These are phyloP conservation scores for Rhinoraja longicauda DNA, from an alignment of 2,797 vertebrate species.

Conservation along the genomic window DNA sequence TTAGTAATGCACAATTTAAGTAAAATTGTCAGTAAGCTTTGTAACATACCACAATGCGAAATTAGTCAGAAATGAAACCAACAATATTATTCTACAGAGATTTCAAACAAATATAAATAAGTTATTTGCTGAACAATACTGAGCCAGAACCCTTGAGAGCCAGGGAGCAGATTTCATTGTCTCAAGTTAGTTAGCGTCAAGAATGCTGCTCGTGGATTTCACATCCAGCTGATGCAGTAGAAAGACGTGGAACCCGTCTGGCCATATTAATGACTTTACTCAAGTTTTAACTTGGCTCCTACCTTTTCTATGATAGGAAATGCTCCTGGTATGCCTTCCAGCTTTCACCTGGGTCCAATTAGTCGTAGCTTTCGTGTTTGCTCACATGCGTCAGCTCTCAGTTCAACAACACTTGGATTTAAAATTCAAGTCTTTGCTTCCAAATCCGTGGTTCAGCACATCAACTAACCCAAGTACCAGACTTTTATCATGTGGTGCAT, in stretches of 20 bases:
- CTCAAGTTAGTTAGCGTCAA: neutral
- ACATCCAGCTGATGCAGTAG: neutral
- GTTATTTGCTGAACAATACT: neutral
- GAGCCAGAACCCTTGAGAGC: neutral
- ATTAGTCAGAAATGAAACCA: neutral
- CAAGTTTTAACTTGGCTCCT: neutral
- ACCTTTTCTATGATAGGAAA: neutral
- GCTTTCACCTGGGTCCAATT: neutral
- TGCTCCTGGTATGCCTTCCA: neutral
- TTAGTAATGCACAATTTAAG: too few relatives aligned
- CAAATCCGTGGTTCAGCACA: neutral
- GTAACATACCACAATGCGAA: neutral
- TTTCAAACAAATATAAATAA: neutral
- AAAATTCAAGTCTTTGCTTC: neutral
- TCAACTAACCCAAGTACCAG: too few relatives aligned
- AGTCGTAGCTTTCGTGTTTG: neutral
- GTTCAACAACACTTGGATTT: neutral
- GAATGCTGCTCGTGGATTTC: neutral
- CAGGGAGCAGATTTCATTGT: neutral
- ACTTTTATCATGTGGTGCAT: too few relatives aligned
- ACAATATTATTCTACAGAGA: neutral
- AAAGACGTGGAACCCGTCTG: neutral
- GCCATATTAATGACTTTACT: neutral
- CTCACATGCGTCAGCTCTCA: neutral
- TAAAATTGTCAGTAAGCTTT: neutral